These are phyloP conservation scores for Calyptomena viridis DNA, from an alignment of 2,113 vertebrate genomes.

Conservation along the genomic window DNA sequence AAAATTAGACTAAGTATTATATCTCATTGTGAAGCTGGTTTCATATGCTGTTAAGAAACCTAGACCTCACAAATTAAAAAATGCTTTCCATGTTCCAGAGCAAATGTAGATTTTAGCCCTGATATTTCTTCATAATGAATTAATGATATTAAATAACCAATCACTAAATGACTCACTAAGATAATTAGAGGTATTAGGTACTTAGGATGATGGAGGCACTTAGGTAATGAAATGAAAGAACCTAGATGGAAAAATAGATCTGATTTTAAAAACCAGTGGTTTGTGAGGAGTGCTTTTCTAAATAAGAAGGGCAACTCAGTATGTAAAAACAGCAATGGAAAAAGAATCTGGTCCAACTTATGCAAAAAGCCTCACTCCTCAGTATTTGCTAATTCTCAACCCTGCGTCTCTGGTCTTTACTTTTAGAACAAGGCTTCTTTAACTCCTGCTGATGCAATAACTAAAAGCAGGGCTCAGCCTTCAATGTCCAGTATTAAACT, in stretches of 20 bases:
- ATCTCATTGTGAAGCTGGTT: not conserved
- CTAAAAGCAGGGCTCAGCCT: constrained; percentile 9
- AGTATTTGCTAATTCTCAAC: constrained; percentile 50
- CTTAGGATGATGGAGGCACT: constrained; percentile 36
- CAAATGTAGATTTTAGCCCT: constrained; percentile 26
- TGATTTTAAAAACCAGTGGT: not conserved
- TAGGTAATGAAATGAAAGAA: constrained; percentile 39
- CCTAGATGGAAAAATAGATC: constrained; percentile 23
- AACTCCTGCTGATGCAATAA: constrained; percentile 54
- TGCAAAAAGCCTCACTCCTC: constrained; percentile 45
- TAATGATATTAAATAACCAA: constrained; percentile 27
- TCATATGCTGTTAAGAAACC: not conserved
- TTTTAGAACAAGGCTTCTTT: constrained; percentile 57
- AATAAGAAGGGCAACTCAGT: constrained; percentile 31
- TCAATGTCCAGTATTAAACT: not conserved
- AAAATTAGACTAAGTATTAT: not conserved
- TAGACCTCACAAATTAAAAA: constrained; percentile 11
- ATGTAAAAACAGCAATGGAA: constrained; percentile 58
- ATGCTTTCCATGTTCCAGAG: constrained; percentile 1
- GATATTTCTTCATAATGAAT: constrained; percentile 52
- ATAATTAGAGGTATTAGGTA: constrained; percentile 53
- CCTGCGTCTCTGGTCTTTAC: not conserved
- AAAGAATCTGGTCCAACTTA: constrained; percentile 50
- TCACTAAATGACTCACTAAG: not conserved
- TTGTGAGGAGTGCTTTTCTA: constrained; percentile 39